These are phyloP conservation scores for Brachionus plicatilis DNA, from an alignment of 1,140 invertebrate species.

Conservation along the genomic window DNA sequence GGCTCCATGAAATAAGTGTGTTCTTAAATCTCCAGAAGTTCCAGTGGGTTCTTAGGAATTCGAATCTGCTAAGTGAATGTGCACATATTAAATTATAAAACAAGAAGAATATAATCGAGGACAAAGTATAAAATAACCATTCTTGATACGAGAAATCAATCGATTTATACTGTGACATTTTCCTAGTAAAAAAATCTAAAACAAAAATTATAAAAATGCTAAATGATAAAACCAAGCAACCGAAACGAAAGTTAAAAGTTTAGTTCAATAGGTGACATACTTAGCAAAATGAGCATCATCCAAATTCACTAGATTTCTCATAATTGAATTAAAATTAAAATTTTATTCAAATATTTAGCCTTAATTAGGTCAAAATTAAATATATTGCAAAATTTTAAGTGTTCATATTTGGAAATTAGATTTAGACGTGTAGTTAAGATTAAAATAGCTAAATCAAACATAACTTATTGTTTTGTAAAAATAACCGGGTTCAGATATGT, in stretches of 20 bases:
- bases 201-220: neutral
- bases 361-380: conserved; percentile 8
- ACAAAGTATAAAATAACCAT: neutral
- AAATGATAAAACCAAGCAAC: neutral
- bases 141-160: neutral
- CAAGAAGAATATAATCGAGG: neutral
- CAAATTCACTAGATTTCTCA: neutral
- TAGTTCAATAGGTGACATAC: conserved; percentile 8
- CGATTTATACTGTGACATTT: neutral
- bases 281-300: neutral
- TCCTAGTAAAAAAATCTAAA: neutral
- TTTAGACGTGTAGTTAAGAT: neutral
- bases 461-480: neutral
- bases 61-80: neutral
- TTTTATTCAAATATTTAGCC: neutral
- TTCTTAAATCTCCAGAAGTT: conserved; percentile 39
- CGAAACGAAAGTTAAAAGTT: conserved; percentile 4
- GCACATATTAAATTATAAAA: conserved; percentile 18
- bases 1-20: conserved; percentile 33
- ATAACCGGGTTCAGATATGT: neutral
- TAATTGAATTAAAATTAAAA: neutral
- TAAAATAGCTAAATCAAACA: neutral
- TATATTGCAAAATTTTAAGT: conserved; percentile 19
- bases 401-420: neutral
- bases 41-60: conserved; percentile 18